Evolutionary conservation across 1,140 invertebrate genomes (phyloP), one percentile per base, ranked within the genome.

Genomic region (Zaprionus inermis): DNA sequence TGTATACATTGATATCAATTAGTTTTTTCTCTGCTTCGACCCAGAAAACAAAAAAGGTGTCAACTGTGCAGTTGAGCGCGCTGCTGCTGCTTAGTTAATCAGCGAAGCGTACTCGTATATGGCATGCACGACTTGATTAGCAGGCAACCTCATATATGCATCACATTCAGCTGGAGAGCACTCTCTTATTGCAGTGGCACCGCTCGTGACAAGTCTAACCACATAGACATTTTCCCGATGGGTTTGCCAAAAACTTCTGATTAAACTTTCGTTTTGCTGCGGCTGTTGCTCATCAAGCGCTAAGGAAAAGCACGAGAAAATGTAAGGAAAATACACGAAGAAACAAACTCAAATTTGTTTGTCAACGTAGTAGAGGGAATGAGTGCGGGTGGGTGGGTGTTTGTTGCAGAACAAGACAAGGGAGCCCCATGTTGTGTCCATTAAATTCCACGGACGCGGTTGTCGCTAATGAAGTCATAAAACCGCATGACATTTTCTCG

Each of bases 391-490:
- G 18, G n/a, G 59, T 24, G 52, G 49, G 30, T n/a, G n/a, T n/a
- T n/a, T n/a, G n/a, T n/a, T n/a, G n/a, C n/a, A 56, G 9, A 41
- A 20, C 30, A 63, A 63, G 49, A 52, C 24, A 20, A 52, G 34
- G 34, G 41, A n/a, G 58, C 11, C 20, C 56, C 44, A 61, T 58
- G 56, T 52, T 58, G 60, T 56, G 78, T 49, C 83, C 77, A 89
- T 88, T 83, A 88, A 89, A 83, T 88, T 88, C 84, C 83, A 61
- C 63, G 67, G 52, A 64, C n/a, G 5, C 51, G 72, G 63, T 79
- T 83, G 76, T 84, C 70, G 85, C 84, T 89, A 89, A 89, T 89
- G 84, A 89, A 89, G 84, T 89, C 84, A 89, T 89, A 89, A 89
- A 89, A 81, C 81, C 78, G 85, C 83, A 86, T 89, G 83, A 86